phyloP scores from a whole-genome alignment of 2,888 invertebrate species.

The Spisula solida region DNA sequence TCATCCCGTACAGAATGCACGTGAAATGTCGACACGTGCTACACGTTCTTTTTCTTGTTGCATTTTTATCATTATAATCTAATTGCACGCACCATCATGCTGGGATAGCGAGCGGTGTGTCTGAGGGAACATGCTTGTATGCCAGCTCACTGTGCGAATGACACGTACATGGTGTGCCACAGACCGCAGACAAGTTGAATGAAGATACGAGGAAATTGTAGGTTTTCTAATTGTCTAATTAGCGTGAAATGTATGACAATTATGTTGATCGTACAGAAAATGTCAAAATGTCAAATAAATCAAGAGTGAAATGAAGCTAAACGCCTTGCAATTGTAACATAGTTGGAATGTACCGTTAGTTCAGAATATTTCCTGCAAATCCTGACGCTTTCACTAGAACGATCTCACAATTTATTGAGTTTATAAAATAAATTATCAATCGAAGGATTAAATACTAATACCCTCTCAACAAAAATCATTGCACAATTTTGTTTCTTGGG shows the following conservation, averaged over 20 bases:
- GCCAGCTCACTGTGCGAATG: not conserved
- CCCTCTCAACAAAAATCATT: too few relatives aligned
- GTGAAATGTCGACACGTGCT: slow-evolving; percentile 58
- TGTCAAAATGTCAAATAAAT: slow-evolving; percentile 70
- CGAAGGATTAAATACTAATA: too few relatives aligned
- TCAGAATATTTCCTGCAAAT: not conserved
- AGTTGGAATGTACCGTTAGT: slow-evolving; percentile 27
- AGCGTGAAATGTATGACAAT: slow-evolving; percentile 66
- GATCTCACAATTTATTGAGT: too few relatives aligned
- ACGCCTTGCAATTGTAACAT: slow-evolving; percentile 6
- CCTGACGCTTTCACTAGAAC: too few relatives aligned
- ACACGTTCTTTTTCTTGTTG: slow-evolving; percentile 46
- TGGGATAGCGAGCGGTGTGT: slow-evolving; percentile 10
- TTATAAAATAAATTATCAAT: too few relatives aligned
- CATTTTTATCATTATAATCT: slow-evolving; percentile 62
- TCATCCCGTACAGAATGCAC: slow-evolving; percentile 62
- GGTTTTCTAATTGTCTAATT: slow-evolving; percentile 59
- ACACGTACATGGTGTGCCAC: slow-evolving; percentile 10
- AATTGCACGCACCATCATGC: slow-evolving; percentile 60
- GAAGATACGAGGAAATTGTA: slow-evolving; percentile 6
- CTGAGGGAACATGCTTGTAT: slow-evolving; percentile 13
- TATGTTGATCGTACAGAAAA: slow-evolving; percentile 59
- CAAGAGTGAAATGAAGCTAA: slow-evolving; percentile 58
- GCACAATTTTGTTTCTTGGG: too few relatives aligned
- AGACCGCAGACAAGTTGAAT: slow-evolving; percentile 39